Conservation (phyloP, 2,113 vertebrate species). For the Anoura caudifer region DNA sequence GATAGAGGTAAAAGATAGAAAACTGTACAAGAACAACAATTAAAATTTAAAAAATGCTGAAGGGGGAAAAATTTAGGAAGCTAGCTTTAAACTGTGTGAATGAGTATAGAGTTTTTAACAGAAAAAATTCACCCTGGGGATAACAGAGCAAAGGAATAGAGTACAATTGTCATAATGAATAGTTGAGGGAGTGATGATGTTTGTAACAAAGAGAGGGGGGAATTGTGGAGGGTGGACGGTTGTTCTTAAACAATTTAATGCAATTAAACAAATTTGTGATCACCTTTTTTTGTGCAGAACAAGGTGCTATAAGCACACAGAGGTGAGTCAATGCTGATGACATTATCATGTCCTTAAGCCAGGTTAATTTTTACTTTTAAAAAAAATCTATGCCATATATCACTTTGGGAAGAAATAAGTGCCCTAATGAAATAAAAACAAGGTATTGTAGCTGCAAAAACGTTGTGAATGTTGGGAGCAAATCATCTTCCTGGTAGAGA, state of each 20-base stretch:
- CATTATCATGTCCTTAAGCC: neutral
- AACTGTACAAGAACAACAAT: too few relatives aligned
- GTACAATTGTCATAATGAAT: neutral
- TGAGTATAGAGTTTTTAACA: neutral
- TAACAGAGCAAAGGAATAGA: neutral
- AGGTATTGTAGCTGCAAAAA: neutral
- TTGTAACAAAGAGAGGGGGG: neutral
- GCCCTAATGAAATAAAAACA: neutral
- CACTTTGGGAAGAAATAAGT: neutral
- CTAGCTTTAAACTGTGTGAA: neutral
- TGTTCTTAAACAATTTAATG: neutral
- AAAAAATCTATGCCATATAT: neutral
- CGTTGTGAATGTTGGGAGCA: neutral
- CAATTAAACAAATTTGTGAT: neutral
- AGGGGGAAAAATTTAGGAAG: neutral
- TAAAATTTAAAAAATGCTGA: too few relatives aligned
- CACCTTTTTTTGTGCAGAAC: neutral
- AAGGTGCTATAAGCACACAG: neutral
- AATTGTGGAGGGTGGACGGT: neutral
- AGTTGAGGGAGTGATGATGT: neutral
- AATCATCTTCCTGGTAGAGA: neutral
- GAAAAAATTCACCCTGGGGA: neutral
- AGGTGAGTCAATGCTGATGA: neutral
- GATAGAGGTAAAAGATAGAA: too few relatives aligned
- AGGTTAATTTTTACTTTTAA: slow-evolving; percentile 1